These are phyloP conservation scores for Corydoras sp. DNA, from an alignment of 2,113 vertebrate species.

Conservation along the genomic window DNA sequence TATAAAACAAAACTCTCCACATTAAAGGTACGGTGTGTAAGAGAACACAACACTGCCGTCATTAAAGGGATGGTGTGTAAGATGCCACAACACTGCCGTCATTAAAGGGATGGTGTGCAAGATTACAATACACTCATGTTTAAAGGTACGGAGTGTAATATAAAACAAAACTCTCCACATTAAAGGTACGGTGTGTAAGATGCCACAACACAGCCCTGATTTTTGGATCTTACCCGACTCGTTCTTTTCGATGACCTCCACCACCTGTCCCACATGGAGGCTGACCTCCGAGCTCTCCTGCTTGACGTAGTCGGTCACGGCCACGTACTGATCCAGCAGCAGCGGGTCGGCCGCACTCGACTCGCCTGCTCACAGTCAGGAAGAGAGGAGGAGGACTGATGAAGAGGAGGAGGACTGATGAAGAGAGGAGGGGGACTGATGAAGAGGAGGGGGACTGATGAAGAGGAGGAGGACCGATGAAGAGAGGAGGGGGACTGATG, in stretches of 20 bases:
- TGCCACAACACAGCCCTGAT: no score
- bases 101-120: no score
- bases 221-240: conserved; percentile 77
- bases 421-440: no score
- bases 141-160: no score
- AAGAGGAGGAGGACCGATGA: conserved; percentile 45
- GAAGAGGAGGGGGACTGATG: conserved; percentile 47
- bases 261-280: conserved; percentile 79
- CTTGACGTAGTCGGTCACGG: conserved; percentile 92
- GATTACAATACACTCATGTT: no score
- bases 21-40: no score
- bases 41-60: no score
- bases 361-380: conserved; percentile 61
- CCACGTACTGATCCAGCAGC: conserved; percentile 92
- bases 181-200: conserved; percentile 56
- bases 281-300: conserved; percentile 98
- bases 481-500: conserved; percentile 22
- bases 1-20: no score
- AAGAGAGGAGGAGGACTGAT: not conserved
- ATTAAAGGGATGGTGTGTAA: no score
- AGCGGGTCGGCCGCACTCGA: conserved; percentile 75
- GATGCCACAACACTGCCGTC: no score
- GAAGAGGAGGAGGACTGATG: not conserved
- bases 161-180: no score
- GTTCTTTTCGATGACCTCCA: conserved; percentile 99